phyloP scores from a whole-genome alignment of 1,140 invertebrate genomes.

The Antheraea pernyi region DNA sequence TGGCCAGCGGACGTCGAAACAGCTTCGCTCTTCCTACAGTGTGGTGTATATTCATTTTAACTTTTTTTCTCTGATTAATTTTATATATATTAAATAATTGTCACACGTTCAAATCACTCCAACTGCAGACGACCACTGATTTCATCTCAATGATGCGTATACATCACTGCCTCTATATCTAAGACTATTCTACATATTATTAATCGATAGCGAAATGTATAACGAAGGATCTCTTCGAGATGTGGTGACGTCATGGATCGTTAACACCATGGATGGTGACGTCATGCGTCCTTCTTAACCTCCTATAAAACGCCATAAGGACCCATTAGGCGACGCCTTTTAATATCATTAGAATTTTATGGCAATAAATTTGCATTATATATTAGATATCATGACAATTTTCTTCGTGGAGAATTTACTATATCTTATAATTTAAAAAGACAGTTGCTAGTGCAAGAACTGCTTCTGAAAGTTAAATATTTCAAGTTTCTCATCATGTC shows the following conservation, averaged over 20 bases:
- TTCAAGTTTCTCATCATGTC: no score
- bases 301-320: conserved; percentile 19
- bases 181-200: conserved; percentile 21
- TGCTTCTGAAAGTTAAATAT: no score
- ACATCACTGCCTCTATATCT: conserved; percentile 28
- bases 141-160: conserved; percentile 39
- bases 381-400: neutral
- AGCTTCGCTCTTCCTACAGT: conserved; percentile 46
- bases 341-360: conserved; percentile 7
- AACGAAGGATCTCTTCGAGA: conserved; percentile 18
- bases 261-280: conserved; percentile 23
- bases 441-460: no score
- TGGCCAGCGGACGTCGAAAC: conserved; percentile 42
- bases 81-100: conserved; percentile 16
- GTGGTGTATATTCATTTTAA: conserved; percentile 63
- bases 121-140: conserved; percentile 44
- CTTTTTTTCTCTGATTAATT: conserved; percentile 15
- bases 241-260: conserved; percentile 52
- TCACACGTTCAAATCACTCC: conserved; percentile 50
- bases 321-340: conserved; percentile 2
- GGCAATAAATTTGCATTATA: neutral
- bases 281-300: conserved; percentile 24
- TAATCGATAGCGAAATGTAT: conserved; percentile 38
- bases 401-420: neutral
- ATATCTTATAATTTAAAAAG: neutral